These are phyloP conservation scores for Apamea sordens DNA, from an alignment of 2,888 invertebrate genomes.

Conservation along the genomic window DNA sequence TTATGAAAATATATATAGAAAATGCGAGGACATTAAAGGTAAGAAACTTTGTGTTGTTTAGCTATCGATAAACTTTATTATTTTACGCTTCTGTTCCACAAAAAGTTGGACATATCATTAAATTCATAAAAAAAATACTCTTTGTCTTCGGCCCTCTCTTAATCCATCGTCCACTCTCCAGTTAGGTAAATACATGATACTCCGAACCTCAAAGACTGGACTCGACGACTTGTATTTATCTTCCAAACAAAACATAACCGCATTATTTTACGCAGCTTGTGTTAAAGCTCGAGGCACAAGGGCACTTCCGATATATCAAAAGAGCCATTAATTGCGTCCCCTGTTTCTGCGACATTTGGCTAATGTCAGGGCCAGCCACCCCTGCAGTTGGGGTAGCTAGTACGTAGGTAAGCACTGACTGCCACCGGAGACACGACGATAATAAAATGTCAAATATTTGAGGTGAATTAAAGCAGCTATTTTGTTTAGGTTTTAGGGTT, in stretches of 20 bases:
- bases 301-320: slow-evolving; percentile 68
- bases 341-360: slow-evolving; percentile 72
- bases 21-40: background rate
- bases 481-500: background rate
- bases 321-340: slow-evolving; percentile 70
- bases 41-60: too few relatives aligned
- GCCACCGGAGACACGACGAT: slow-evolving; percentile 34
- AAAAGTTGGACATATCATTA: background rate
- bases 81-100: background rate
- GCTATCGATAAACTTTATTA: background rate
- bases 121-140: background rate
- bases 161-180: background rate
- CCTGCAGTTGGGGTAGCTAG: slow-evolving; percentile 21
- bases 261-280: slow-evolving; percentile 39
- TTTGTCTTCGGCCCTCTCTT: background rate
- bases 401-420: slow-evolving; percentile 34
- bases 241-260: slow-evolving; percentile 13
- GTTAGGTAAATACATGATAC: background rate
- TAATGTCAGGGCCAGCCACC: slow-evolving; percentile 69
- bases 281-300: slow-evolving; percentile 30
- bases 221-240: background rate
- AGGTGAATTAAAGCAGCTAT: slow-evolving; percentile 21
- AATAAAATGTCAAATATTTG: slow-evolving; percentile 61
- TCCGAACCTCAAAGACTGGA: background rate
- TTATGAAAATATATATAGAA: background rate